Evolutionary conservation across 2,113 vertebrate genomes (phyloP), one percentile per base, ranked within the genome.

Genomic region (Orthonyx spaldingii): DNA sequence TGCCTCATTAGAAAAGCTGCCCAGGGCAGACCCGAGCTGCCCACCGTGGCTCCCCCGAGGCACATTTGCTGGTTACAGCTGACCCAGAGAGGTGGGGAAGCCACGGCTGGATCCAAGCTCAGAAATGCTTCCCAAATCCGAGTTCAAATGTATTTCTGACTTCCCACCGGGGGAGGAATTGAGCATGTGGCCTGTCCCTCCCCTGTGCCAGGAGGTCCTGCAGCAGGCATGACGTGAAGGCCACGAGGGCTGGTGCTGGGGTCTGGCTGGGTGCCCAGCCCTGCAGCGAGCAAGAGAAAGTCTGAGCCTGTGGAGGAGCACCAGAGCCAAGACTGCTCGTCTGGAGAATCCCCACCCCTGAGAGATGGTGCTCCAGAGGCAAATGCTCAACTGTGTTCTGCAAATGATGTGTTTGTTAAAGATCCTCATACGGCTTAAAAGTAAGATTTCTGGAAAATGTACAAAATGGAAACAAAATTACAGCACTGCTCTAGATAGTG

Each of bases 331-430:
- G 55, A 3, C 26, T 33, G 37, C 53, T 78, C n/a, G 33, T 42
- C 39, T 13, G 12, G 65, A 41, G 32, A 57, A 14, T 4, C 32
- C 47, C 49, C 24, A 0, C 55, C 33, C 1, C 0, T 0, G 0
- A 63, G 81, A 63, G 60, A 55, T 26, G 24, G 42, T 56, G 84
- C 84, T 91, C 77, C 75, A 72, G 88, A 46, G 87, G 78, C 24
- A 60, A 77, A 28, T 0, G 4, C 49, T 75, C 49, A 42, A 5
- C 14, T 74, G 76, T 22, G 1, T 37, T 16, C 82, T 49, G 39
- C 55, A 60, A 70, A 26, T 0, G 2, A 4, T 20, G 14, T 6
- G 0, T 64, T 71, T 91, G 65, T 52, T 85, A 79, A 79, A 93
- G 74, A 42, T 32, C 22, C 27, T 46, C 56, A 89, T 16, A 41